Percentiles rank a stretch among this genome's conserved stretches.
phyloP scores from a whole-genome alignment of 1,140 invertebrate genomes.

The Heliconius eleuchia region DNA sequence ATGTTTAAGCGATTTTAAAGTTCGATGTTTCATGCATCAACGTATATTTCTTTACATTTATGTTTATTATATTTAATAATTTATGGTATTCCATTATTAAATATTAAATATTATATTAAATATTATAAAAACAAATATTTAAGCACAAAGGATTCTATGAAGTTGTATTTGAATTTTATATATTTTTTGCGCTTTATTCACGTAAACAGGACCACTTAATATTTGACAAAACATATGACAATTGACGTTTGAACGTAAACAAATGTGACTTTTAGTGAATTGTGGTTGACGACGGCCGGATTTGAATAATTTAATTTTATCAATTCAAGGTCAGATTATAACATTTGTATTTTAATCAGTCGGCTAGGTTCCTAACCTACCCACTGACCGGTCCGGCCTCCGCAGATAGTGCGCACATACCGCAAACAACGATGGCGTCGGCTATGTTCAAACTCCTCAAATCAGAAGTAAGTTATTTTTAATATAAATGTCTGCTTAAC shows the following conservation, averaged over 20 bases:
- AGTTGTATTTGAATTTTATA: not conserved
- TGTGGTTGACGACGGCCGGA: conserved; percentile 50
- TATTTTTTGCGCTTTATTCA: not conserved
- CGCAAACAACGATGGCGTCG: conserved; percentile 55
- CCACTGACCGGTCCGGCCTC: conserved; percentile 7
- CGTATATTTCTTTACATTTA: not conserved
- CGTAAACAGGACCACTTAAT: not conserved
- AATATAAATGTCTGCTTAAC: not conserved
- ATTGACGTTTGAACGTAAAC: conserved; percentile 21
- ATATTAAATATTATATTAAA: too few species aligned
- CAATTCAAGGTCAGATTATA: conserved; percentile 72
- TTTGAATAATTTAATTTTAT: conserved; percentile 74
- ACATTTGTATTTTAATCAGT: conserved; percentile 77
- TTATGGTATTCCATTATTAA: too few species aligned
- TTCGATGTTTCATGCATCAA: not conserved
- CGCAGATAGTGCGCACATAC: conserved; percentile 20
- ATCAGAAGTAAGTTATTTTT: conserved; percentile 66
- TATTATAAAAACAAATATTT: too few species aligned
- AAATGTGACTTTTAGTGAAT: conserved; percentile 11
- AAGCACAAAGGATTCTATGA: too few species aligned
- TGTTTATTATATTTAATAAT: too few species aligned
- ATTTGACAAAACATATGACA: not conserved
- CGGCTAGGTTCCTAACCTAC: conserved; percentile 46
- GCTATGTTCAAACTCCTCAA: conserved; percentile 72
- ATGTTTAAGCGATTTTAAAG: too few species aligned